Evolutionary conservation across 2,113 vertebrate species (phyloP), one percentile per base, ranked within the genome.

Genomic region (Emydura subglobosa): DNA sequence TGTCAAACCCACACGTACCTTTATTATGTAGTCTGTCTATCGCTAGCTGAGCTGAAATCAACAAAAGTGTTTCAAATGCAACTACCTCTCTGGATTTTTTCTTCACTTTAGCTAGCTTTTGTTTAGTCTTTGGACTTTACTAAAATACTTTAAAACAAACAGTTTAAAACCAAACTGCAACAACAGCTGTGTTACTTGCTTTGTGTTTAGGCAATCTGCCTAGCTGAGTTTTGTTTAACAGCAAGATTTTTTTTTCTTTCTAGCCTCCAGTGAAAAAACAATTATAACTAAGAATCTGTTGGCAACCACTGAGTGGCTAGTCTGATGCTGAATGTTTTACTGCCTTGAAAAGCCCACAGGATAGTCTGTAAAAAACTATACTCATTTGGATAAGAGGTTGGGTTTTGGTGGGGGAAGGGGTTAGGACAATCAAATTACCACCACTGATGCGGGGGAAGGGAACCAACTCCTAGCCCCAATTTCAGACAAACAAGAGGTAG

Each of bases 301-400:
- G 89, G 90, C 83, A 94, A 47, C 93, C 90, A 86, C 47, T 76
- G 51, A 91, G 74, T 83, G 93, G 87, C 84, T 53, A 90, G 92
- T 94, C 79, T 92, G 93, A 89, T 85, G 76, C 10, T 92, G 68
- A 93, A 1, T 31, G 34, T 34, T n/a, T 79, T 83, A 90, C 29
- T 83, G 12, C 92, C 87, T 87, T 54, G 68, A 89, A 76, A 96
- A 89, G 96, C 86, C 89, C 96, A 97, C 29, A 94, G 79, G 79
- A 86, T 95, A 97, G 80, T 88, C 92, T 90, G 95, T 91, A 96
- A 93, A 91, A 98, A 96, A 97, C 91, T 49, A 51, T 55, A 59
- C 59, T 88, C 78, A 81, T 94, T 84, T 90, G 88, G 90, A 94
- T 93, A 91, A 92, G 91, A 90, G 80, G 80, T 92, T 92, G 57